These are phyloP conservation scores for Daubentonia madagascariensis DNA, from an alignment of 2,113 vertebrate species.

Conservation along the genomic window DNA sequence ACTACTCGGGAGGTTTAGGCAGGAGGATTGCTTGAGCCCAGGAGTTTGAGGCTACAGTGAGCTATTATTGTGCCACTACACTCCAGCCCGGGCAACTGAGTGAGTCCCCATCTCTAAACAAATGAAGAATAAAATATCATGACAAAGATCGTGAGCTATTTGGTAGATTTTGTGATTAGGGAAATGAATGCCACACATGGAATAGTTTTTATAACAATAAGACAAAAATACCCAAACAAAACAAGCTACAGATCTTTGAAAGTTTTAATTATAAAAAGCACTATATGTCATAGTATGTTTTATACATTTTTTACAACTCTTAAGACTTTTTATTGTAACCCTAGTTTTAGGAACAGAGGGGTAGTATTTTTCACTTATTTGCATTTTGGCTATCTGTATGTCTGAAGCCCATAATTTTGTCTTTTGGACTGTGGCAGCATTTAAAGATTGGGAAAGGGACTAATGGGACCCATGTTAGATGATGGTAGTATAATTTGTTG, in stretches of 20 bases:
- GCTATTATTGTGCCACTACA: too few relatives aligned
- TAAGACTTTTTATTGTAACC: not conserved
- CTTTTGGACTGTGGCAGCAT: not conserved
- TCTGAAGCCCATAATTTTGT: conserved; percentile 14
- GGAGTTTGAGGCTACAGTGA: too few relatives aligned
- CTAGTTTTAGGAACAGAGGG: not conserved
- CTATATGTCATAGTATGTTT: not conserved
- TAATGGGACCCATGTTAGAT: not conserved
- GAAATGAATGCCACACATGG: not conserved
- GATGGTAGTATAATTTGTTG: not conserved
- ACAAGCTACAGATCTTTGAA: not conserved
- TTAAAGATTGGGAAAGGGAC: not conserved
- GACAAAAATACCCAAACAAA: not conserved
- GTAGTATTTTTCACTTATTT: not conserved
- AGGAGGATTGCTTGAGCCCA: too few relatives aligned
- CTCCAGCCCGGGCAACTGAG: too few relatives aligned
- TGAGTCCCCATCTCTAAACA: too few relatives aligned
- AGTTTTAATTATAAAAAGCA: not conserved
- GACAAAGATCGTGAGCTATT: not conserved
- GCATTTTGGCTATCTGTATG: not conserved
- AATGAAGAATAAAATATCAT: not conserved
- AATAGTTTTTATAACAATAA: not conserved
- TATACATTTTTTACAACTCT: not conserved
- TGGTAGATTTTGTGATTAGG: not conserved
- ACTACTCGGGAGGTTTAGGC: too few relatives aligned